Base-by-base conservation (phyloP, 2,888 invertebrate species). In the Pseudanteris insignis region DNA sequence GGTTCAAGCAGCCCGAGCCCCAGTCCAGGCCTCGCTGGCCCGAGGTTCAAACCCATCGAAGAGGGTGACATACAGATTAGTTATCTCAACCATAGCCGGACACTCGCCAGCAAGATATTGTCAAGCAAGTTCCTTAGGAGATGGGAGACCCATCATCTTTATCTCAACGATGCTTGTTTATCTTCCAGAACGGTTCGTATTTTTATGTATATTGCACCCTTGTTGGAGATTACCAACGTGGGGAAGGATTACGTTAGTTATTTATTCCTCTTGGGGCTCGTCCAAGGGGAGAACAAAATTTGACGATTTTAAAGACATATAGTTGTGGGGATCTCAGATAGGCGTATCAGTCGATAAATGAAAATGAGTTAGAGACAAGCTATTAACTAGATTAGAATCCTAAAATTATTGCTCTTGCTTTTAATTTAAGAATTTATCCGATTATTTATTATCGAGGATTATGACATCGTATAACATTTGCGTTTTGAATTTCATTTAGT, bases 131-230 rank as follows among this genome's bases (percentile, higher is more conserved):
- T 90, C 76, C 83, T 91, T 26, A 82, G 91, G 40, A 82, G 90
- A 62, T 91, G 90, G 90, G 91, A 91, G 78, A 86, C 86, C 26
- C 91, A 91, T 76, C 86, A 86, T 69, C 83, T 91, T 6, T 84
- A 85, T 68, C 81, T 91, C 64, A 85, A 86, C 67, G 86, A 88
- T 66, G 84, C 86, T 48, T 85, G 88, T 69, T 86, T 91, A 34
- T 82, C 86, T 30, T 90, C 90, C 1, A 87, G 86, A 81, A 88
- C 89, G 83, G 91, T 91, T 77, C 85, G 88, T 70, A 26, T 34
- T 59, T 37, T 28, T 41, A 30, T 21, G 36, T 14, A 0, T 43
- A 54, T 32, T 38, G 18, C 26, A 30, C 54, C 54, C 40, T 46
- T 28, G 32, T 53, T 9, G 32, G 10, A 7, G 9, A 38, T 32